Conservation (phyloP, 1,140 invertebrate species). For the Brachionus angularis region DNA sequence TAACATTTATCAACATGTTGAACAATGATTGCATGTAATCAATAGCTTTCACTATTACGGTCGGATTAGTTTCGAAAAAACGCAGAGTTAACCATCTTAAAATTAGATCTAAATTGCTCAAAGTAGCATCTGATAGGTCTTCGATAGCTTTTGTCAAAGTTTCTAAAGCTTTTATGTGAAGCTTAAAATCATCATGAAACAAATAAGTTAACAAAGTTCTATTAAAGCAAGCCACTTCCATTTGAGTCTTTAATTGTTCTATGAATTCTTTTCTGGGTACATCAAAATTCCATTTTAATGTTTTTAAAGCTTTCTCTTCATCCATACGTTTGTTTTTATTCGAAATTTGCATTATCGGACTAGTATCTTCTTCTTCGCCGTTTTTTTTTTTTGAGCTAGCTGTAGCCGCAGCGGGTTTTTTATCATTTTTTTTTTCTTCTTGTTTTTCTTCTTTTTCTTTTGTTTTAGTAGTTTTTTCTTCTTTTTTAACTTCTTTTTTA, state of each 20-base stretch:
- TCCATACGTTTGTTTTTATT: constrained; percentile 55
- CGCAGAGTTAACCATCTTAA: constrained; percentile 91
- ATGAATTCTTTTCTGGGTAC: constrained; percentile 86
- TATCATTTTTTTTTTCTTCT: constrained; percentile 44
- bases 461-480: background rate
- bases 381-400: constrained; percentile 64
- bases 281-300: constrained; percentile 91
- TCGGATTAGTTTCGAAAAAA: constrained; percentile 97
- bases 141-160: constrained; percentile 70
- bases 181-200: constrained; percentile 92
- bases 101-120: constrained; percentile 86
- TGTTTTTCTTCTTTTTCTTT: constrained; percentile 24
- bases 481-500: background rate
- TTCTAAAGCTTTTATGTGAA: constrained; percentile 91
- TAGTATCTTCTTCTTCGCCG: constrained; percentile 77
- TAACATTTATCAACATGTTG: constrained; percentile 20
- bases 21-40: constrained; percentile 70
- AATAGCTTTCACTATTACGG: constrained; percentile 84
- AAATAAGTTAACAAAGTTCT: constrained; percentile 69
- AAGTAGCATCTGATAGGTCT: constrained; percentile 70
- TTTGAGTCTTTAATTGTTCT: constrained; percentile 81
- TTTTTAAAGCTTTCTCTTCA: constrained; percentile 49
- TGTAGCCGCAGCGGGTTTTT: background rate
- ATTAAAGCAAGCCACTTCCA: constrained; percentile 63
- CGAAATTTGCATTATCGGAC: constrained; percentile 73